Percentiles rank a stretch among this genome's conserved stretches.
phyloP scores from a whole-genome alignment of 2,888 invertebrate species.

The Dryobotodes eremita region DNA sequence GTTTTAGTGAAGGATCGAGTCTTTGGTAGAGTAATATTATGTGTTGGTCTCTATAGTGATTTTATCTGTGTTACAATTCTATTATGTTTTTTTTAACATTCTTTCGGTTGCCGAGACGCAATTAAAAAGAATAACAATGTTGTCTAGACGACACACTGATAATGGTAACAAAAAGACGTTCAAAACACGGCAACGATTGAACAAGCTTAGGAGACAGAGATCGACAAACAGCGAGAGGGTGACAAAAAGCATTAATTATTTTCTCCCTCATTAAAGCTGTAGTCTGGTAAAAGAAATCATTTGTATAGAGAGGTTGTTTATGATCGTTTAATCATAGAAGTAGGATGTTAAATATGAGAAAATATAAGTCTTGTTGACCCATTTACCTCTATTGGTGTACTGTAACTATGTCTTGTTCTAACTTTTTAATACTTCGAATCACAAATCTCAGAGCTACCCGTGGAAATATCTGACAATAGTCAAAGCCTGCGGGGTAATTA shows the following conservation, averaged over 20 bases:
- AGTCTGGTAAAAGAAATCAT: background rate
- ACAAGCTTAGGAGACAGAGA: background rate
- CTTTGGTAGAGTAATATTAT: background rate
- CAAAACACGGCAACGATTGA: background rate
- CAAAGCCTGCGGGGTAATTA: too few species aligned
- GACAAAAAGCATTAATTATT: background rate
- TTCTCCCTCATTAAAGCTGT: background rate
- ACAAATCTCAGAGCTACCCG: background rate
- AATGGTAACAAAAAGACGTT: background rate
- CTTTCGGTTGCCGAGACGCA: background rate
- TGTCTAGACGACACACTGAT: conserved; percentile 6
- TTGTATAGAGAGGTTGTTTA: background rate
- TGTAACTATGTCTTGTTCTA: background rate
- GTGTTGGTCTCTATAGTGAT: background rate
- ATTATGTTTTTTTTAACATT: too few species aligned
- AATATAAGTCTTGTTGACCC: background rate
- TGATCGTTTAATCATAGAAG: background rate
- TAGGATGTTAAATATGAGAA: background rate
- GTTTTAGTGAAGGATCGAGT: background rate
- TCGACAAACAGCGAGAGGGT: background rate
- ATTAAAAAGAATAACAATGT: conserved; percentile 16
- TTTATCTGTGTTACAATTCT: too few species aligned
- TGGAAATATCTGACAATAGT: background rate
- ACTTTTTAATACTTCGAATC: background rate
- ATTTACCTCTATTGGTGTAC: background rate